Base-by-base conservation (phyloP, 2,113 vertebrate genomes). In the Okapia johnstoni region DNA sequence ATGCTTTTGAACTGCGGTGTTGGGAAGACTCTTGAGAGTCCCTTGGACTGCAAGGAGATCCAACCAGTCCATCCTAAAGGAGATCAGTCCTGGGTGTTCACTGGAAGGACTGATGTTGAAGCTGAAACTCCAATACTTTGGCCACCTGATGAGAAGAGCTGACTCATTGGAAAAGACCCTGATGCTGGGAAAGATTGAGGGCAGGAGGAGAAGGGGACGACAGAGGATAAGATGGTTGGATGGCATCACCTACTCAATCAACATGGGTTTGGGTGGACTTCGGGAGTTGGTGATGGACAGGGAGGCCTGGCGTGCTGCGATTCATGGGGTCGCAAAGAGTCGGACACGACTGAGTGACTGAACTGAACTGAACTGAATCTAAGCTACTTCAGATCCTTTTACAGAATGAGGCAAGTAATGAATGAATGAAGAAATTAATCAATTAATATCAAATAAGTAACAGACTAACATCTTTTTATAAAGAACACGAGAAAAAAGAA, bases 291-390 rank as follows among this genome's bases (percentile, higher is more conserved):
- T 40, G n/a, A 6, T 73, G 19, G n/a, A 73, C 19, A 73, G 66
- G 21, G n/a, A 40, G 10, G 2, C 17, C 63, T 23, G n/a, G n/a
- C 21, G 9, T 70, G 9, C n/a, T 36, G 19, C 2, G 0, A 9
- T 70, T 70, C 63, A 36, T 12, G 9, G n/a, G 19, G n/a, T 36
- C 0, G 19, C 66, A 73, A 36, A 70, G n/a, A 73, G 36, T 40
- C 0, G 0, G n/a, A 40, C 66, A 73, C 0, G 0, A 73, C 36
- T 73, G 66, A 73, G 23, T 0, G 2, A 70, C 1, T 70, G n/a
- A 70, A 70, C 8, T 70, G 63, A 70, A 70, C 8, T 36, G n/a
- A 70, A 70, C 66, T 73, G 36, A 40, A 21, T 36, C 19, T 73
- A 73, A 40, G 36, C 36, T 63, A 52, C 36, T 93, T 90, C 60